A percentile compares a stretch with the other conserved stretches of the same genome.
These are phyloP conservation scores for Leucoptera coffeella DNA, from an alignment of 2,888 invertebrate species.

Conservation along the genomic window DNA sequence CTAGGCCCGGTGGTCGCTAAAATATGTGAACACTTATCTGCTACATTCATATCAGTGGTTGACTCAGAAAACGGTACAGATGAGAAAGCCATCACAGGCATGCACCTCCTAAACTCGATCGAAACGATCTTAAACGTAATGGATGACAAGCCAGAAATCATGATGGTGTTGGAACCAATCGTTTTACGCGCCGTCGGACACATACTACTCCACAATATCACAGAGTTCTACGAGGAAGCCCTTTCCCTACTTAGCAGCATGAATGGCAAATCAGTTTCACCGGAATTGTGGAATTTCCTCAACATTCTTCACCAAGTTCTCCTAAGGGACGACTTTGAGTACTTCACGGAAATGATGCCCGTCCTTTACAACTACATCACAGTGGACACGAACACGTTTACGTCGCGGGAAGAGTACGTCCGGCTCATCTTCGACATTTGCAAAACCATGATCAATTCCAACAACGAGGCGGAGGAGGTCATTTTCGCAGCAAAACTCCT, in stretches of 20 bases:
- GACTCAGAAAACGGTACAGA: slow-evolving; percentile 85
- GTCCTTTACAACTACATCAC: slow-evolving; percentile 96
- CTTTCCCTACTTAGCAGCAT: slow-evolving; percentile 88
- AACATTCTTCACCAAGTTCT: slow-evolving; percentile 84
- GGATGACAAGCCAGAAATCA: slow-evolving; percentile 77
- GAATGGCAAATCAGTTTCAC: slow-evolving; percentile 81
- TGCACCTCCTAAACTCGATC: slow-evolving; percentile 94
- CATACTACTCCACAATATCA: slow-evolving; percentile 71
- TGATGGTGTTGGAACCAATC: slow-evolving; percentile 84
- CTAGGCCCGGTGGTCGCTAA: slow-evolving; percentile 89
- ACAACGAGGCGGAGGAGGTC: slow-evolving; percentile 72
- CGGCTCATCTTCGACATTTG: slow-evolving; percentile 93
- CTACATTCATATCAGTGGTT: slow-evolving; percentile 67
- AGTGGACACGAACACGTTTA: slow-evolving; percentile 89
- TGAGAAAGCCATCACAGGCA: slow-evolving; percentile 94
- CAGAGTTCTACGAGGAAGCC: slow-evolving; percentile 96
- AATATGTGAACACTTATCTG: slow-evolving; percentile 87
- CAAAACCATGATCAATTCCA: slow-evolving; percentile 63
- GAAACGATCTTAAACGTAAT: slow-evolving; percentile 91
- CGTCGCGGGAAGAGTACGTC: slow-evolving; percentile 84
- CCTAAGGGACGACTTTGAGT: slow-evolving; percentile 90
- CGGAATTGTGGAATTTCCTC: slow-evolving; percentile 94
- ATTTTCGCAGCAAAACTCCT: slow-evolving; percentile 95
- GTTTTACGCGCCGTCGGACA: slow-evolving; percentile 86
- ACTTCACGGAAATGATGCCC: slow-evolving; percentile 98